Conservation (phyloP, 1,140 invertebrate species). For the Akabosia matsudoensis region DNA sequence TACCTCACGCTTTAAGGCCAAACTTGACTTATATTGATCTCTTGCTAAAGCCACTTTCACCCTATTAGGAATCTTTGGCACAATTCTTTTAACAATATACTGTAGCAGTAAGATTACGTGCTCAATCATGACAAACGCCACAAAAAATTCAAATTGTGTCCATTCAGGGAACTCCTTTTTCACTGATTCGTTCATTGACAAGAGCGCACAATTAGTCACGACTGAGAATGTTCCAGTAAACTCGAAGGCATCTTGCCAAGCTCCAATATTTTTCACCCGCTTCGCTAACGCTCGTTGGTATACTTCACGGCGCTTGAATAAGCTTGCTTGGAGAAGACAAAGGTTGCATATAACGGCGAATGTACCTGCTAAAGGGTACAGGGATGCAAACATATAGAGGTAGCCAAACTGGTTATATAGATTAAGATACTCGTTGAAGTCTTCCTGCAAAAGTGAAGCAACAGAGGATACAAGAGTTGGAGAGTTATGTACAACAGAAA, state of each 20-base stretch:
- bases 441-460: neutral
- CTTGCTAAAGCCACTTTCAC: neutral
- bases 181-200: neutral
- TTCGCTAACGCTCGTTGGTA: neutral
- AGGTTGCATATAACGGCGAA: neutral
- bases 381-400: neutral
- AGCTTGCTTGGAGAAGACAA: neutral
- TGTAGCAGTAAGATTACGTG: neutral
- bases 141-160: neutral
- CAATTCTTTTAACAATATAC: neutral
- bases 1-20: conserved; percentile 3
- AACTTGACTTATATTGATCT: neutral
- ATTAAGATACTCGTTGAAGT: neutral
- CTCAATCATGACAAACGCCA: neutral
- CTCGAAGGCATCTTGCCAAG: conserved; percentile 2
- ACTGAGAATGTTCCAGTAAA: neutral
- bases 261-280: neutral
- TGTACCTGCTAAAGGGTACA: neutral
- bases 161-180: neutral
- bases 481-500: too few relatives aligned
- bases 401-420: neutral
- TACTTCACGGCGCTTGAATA: neutral
- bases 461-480: too few relatives aligned
- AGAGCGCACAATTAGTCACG: neutral
- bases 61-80: neutral